phyloP scores from a whole-genome alignment of 2,888 invertebrate species.

The Acanthococcus lagerstroemiae region DNA sequence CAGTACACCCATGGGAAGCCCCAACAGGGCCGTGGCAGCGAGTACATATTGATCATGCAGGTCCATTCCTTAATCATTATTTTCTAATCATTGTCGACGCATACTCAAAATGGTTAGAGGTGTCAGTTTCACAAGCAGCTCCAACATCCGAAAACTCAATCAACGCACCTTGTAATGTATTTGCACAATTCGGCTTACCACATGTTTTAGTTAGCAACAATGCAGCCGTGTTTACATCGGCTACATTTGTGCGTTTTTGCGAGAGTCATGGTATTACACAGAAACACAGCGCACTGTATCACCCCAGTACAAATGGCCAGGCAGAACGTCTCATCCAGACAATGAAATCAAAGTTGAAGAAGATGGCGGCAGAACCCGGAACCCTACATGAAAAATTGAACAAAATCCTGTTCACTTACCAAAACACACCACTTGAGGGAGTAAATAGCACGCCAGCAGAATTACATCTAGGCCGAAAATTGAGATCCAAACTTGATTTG shows the following conservation, averaged over 20 bases:
- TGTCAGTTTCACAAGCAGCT: slow-evolving; percentile 25
- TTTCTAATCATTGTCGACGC: slow-evolving; percentile 36
- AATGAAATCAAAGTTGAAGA: slow-evolving; percentile 21
- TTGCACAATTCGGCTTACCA: slow-evolving; percentile 36
- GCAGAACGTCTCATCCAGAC: slow-evolving; percentile 33
- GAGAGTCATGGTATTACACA: slow-evolving; percentile 33
- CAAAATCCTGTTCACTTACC: no score
- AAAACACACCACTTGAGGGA: no score
- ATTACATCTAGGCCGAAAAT: no score
- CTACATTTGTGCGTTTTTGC: slow-evolving; percentile 35
- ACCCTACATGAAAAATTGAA: slow-evolving; percentile 28
- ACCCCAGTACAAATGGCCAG: slow-evolving; percentile 33
- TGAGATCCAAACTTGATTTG: no score
- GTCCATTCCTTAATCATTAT: slow-evolving; percentile 34
- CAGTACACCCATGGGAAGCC: slow-evolving; percentile 37
- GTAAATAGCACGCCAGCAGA: no score
- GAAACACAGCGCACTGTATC: slow-evolving; percentile 22
- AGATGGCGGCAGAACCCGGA: slow-evolving; percentile 14
- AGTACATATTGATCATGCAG: slow-evolving; percentile 38
- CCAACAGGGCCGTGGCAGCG: slow-evolving; percentile 37
- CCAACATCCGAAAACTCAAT: slow-evolving; percentile 35
- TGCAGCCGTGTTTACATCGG: slow-evolving; percentile 36
- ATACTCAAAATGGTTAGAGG: slow-evolving; percentile 38
- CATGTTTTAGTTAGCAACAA: slow-evolving; percentile 33
- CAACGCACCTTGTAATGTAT: slow-evolving; percentile 34